Conservation (phyloP, 2,113 vertebrate species). For the Notothenia coriiceps region DNA sequence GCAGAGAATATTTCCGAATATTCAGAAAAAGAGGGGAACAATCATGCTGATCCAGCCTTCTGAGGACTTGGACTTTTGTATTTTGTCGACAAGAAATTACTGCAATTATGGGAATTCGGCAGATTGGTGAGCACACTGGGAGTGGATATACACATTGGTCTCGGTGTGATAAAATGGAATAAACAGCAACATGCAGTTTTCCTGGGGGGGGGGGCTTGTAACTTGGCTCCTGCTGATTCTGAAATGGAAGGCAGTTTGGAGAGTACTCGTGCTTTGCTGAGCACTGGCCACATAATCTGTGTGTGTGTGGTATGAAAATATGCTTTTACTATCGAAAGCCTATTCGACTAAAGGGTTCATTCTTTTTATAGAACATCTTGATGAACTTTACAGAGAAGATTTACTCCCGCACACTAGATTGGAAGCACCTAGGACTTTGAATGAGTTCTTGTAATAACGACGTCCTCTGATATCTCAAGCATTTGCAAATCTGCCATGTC, state of each 20-base stretch:
- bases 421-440: too few species aligned
- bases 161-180: conserved; percentile 30
- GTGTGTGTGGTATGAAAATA: conserved; percentile 10
- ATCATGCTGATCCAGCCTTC: conserved; percentile 44
- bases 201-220: conserved; percentile 45
- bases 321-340: neutral
- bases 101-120: conserved; percentile 61
- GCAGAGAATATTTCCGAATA: conserved; percentile 41
- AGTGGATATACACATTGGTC: conserved; percentile 26
- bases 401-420: too few species aligned
- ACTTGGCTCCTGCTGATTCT: conserved; percentile 58
- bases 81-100: conserved; percentile 53
- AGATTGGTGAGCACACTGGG: conserved; percentile 49
- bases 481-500: too few species aligned
- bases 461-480: too few species aligned
- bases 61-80: conserved; percentile 36
- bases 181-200: conserved; percentile 43
- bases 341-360: neutral
- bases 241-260: conserved; percentile 47
- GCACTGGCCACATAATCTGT: conserved; percentile 9
- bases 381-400: neutral
- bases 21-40: conserved; percentile 53
- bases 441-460: neutral
- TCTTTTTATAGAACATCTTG: neutral
- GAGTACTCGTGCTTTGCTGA: conserved; percentile 27